These are phyloP conservation scores for Macroramphosus scolopax DNA, from an alignment of 2,797 vertebrate species.

Conservation along the genomic window DNA sequence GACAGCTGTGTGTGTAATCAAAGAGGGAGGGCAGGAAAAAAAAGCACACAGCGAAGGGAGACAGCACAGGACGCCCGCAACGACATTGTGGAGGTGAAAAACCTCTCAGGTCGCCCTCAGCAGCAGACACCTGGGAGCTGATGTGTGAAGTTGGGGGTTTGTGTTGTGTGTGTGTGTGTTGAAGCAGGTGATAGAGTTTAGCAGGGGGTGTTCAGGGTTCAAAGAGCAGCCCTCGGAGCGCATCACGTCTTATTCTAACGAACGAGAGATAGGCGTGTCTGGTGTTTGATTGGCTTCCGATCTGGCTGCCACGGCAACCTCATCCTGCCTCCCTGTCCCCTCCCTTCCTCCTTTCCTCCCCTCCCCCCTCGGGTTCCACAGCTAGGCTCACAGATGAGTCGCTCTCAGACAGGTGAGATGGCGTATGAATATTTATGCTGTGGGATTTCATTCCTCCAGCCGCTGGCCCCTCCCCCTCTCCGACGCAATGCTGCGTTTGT, in stretches of 20 bases:
- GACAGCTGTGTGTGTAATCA: constrained; percentile 49
- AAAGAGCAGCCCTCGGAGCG: constrained; percentile 68
- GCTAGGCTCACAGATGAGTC: constrained; percentile 72
- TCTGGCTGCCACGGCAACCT: constrained; percentile 72
- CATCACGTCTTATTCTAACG: constrained; percentile 66
- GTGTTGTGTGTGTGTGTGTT: constrained; percentile 43
- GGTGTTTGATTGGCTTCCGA: constrained; percentile 54
- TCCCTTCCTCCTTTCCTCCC: constrained; percentile 31
- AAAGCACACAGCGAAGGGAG: constrained; percentile 30
- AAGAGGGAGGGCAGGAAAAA: no score
- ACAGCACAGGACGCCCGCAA: constrained; percentile 41
- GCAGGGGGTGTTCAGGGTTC: constrained; percentile 71
- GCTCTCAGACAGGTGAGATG: constrained; percentile 79
- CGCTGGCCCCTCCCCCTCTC: constrained; percentile 70
- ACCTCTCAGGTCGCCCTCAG: constrained; percentile 64
- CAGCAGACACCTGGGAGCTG: constrained; percentile 65
- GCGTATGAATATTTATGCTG: constrained; percentile 77
- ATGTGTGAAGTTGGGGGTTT: constrained; percentile 55
- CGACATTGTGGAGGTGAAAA: constrained; percentile 72
- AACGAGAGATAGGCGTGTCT: constrained; percentile 46
- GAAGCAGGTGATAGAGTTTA: constrained; percentile 75
- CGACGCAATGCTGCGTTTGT: constrained; percentile 69
- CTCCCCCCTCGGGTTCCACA: constrained; percentile 43
- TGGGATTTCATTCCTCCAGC: constrained; percentile 74
- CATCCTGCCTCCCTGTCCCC: constrained; percentile 53